Evolutionary conservation across 2,888 invertebrate species (phyloP), one percentile per base, ranked within the genome.

Genomic region (Teleogryllus oceanicus): DNA sequence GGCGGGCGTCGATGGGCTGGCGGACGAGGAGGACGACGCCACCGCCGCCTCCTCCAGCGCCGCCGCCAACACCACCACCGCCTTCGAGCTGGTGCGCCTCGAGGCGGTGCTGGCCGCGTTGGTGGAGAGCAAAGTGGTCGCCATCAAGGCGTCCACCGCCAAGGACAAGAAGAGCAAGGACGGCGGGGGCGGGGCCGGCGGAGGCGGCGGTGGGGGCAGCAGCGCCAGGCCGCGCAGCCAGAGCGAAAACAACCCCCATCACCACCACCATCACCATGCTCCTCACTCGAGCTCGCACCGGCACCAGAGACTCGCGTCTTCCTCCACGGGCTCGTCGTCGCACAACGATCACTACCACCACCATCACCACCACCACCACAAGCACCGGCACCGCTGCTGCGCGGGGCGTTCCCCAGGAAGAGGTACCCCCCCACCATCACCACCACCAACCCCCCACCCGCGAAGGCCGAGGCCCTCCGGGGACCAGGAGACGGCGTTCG

Each of bases 51-150:
- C 74, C 75, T 37, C 37, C 37, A 8, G 82, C 82, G 83, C 82
- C 80, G 83, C 37, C 83, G 85, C 87, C 81, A 88, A 89, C 85
- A 82, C 85, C 80, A 82, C 85, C 80, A 84, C 84, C 79, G 86
- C 87, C 82, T 85, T 88, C 84, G 89, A 90, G 85, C 91, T 92
- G 85, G 90, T 91, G 83, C 90, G 92, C 84, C 88, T 92, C 85
- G 93, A 93, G 87, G 92, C 92, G 78, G 92, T 93, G 83, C 89
- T 93, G 84, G 91, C 92, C 80, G 92, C 92, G 83, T 88, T 93
- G 82, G 92, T 93, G 83, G 92, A 93, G 87, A 91, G 91, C 84
- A 93, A 93, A 89, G 90, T 92, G 86, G 88, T 92, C 88, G 88
- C 92, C 85, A 87, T 90, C 88, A 88, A 89, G 86, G 87, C 88